Evolutionary conservation across 2,797 vertebrate species (phyloP), one percentile per base, ranked within the genome.

Genomic region (Myoxocephalus aenaeus): DNA sequence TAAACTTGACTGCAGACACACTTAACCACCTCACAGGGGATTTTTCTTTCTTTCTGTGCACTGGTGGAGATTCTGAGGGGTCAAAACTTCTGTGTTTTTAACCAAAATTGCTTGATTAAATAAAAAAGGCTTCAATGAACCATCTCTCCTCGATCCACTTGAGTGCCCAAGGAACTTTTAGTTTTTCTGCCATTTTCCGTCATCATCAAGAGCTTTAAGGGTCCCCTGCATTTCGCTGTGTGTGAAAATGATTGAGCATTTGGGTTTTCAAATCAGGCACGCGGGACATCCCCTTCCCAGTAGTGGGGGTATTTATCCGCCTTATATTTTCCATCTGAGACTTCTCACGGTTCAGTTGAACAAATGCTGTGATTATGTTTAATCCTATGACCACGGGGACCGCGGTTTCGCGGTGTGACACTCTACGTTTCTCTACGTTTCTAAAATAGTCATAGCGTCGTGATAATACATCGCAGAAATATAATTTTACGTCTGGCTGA

Each of bases 21-120:
- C 11, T 40, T 6, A 42, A 51, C 18, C 17, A 12, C 34, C 40
- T 68, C 29, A 36, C 17, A 0, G 22, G 17, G 3, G 15, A 40
- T 29, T 15, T 51, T 25, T 56, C 65, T 14, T 29, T 22, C 3
- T 18, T 14, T 15, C 36, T 38, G 18, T 11, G n/a, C 5, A 3
- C 25, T 32, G 13, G 50, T 18, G 25, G 44, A 44, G 25, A 46
- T 8, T 25, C 25, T 10, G 53, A 22, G 51, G 56, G 38, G 9
- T 61, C 40, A 36, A 34, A 51, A 65, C 20, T 4, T 29, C 54
- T 53, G 18, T 14, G 7, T 27, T 34, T 36, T 27, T 34, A 32
- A 70, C 34, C 6, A 44, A 22, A 64, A 42, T 36, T 27, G 9
- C 27, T 36, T 54, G 63, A 79, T 62, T 54, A 44, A 72, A 74